Base-by-base conservation (phyloP, 1,140 invertebrate genomes). In the Drosophila dunni region DNA sequence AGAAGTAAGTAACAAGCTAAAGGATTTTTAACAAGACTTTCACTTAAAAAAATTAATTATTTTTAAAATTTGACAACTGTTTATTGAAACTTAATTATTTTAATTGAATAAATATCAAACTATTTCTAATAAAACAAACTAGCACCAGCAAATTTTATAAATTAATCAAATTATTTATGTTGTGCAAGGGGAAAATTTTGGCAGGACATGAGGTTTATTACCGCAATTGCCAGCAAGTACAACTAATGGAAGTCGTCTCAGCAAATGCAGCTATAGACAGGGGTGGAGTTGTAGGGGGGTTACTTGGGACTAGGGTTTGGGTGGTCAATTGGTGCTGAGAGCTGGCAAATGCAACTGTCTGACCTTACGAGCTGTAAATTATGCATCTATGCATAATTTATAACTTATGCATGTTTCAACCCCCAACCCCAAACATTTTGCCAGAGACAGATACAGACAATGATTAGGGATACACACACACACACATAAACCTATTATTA, bases 371-470 rank as follows among this genome's bases (percentile, higher is more conserved):
- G 72, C 82, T 74, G 82, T 83, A 86, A 82, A 86, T 86, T 86
- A 88, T 86, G 82, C 82, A 86, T 86, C 75, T 74, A 88, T 79
- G 83, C 76, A 86, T 86, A 86, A 86, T 86, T 86, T 86, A 86
- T 88, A 86, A 88, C 79, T 85, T 86, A 76, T 85, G 81, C 81
- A 78, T 81, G 70, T 29, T 29, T 6, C 24, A 29, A 29, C 24
- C 78, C 75, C 48, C 45, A 72, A 67, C 46, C 58, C 80, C 72
- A 82, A 82, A 88, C 82, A 88, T 74, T 81, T 84, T 20, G 74
- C 73, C 51, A 72, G 65, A 78, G 82, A 88, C 82, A 85, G 82
- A 86, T 83, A 88, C 83, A 62, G 82, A 82, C 82, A 85, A 88
- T 85, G 82, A 85, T 85, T 85, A 85, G 82, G 67, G 67, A 79